Evolutionary conservation across 2,113 vertebrate species (phyloP), one percentile per base, ranked within the genome.

Genomic region (Actinemys pallida): DNA sequence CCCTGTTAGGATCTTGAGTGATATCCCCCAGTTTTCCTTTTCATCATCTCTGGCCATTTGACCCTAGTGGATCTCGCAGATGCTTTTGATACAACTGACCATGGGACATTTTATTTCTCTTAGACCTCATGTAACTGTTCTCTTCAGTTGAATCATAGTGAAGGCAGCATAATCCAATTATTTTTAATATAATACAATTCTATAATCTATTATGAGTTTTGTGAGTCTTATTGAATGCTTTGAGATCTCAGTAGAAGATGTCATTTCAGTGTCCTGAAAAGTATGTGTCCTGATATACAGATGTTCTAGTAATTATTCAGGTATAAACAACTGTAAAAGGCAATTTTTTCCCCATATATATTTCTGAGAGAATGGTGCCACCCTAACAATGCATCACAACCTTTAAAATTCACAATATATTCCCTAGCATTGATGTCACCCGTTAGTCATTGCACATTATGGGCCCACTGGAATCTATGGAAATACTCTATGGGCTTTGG

Each of bases 141-240:
- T 19, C 31, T 83, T 25, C 35, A 81, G 6, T 7, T 6, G 52
- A 53, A 81, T 39, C 1, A 3, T 0, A 56, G 8, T 2, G 39
- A 49, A 3, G 65, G 8, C 8, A 2, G 1, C 4, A 1, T 20
- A 31, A 25, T 0, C 0, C 5, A 5, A 24, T 10, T 6, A 85
- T 85, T 56, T 13, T 3, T 76, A 85, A 2, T 4, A 10, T 4
- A 1, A 10, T 59, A n/a, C 9, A 5, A 2, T n/a, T 59, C 62
- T 24, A 8, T 13, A 69, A 3, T 2, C 42, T 2, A 7, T 1
- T 6, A 4, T 3, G 1, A 45, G 22, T 76, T 76, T 45, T 76
- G 24, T 14, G 42, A 47, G 24, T 47, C 24, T 45, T 76, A 76
- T 45, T 76, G 22, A 76, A 78, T 62, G 8, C 16, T 35, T 42